Percentiles rank a stretch among this genome's conserved stretches.
Conservation (phyloP, 53 echinoderm and acorn worm species). For the Henricia sp. region DNA sequence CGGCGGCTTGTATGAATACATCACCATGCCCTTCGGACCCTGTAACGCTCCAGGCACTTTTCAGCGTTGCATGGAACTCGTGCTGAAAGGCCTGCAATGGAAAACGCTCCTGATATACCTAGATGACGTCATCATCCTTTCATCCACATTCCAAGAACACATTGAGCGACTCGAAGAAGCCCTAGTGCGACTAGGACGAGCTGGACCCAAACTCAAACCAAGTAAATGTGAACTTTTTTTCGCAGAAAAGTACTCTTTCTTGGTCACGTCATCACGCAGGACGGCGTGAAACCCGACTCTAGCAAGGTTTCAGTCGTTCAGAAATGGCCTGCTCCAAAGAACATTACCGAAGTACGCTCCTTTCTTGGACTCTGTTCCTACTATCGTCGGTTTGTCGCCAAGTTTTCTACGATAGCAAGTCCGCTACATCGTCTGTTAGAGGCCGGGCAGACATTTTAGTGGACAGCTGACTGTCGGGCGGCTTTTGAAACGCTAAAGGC, state of each 20-base stretch:
- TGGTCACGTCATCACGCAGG: slow-evolving; percentile 22
- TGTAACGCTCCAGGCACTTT: no score
- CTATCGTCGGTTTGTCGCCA: slow-evolving; percentile 27
- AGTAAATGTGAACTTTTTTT: slow-evolving; percentile 42
- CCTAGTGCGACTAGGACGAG: slow-evolving; percentile 10
- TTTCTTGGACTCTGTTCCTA: slow-evolving; percentile 67
- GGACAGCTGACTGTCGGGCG: slow-evolving; percentile 49
- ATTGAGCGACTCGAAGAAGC: slow-evolving; percentile 18
- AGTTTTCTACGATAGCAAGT: slow-evolving; percentile 26
- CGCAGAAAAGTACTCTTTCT: slow-evolving; percentile 46
- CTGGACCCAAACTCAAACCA: slow-evolving; percentile 38
- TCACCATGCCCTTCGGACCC: no score
- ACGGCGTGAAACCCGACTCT: slow-evolving; percentile 41
- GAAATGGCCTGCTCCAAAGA: slow-evolving; percentile 33
- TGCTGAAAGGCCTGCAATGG: no score
- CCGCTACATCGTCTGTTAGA: slow-evolving; percentile 45
- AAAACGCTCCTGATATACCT: no score
- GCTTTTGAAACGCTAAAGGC: slow-evolving; percentile 52
- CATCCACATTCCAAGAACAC: slow-evolving; percentile 32
- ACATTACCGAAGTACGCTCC: slow-evolving; percentile 11
- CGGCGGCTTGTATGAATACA: no score
- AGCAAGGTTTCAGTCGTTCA: slow-evolving; percentile 24
- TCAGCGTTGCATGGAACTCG: no score
- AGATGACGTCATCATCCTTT: slow-evolving; percentile 35
- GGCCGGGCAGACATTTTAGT: slow-evolving; percentile 27